A percentile compares a stretch with the other conserved stretches of the same genome.
phyloP scores from a whole-genome alignment of 2,113 vertebrate species.

The Vireo altiloquus region DNA sequence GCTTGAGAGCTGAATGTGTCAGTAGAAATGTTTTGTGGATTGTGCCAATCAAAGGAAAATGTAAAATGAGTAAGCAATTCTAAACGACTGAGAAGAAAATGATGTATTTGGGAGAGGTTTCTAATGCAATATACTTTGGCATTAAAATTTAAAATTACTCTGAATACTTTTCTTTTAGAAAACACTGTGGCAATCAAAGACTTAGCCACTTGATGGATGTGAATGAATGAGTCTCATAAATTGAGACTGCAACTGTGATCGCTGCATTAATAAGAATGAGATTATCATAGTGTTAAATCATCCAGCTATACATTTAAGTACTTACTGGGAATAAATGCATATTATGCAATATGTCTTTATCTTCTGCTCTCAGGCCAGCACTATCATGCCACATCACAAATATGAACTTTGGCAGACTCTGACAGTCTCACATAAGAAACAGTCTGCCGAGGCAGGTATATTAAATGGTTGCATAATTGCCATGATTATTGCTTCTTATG shows the following conservation, averaged over 20 bases:
- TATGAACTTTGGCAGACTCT: background rate
- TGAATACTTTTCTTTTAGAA: slow-evolving; percentile 45
- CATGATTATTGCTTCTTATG: background rate
- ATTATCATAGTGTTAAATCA: slow-evolving; percentile 67
- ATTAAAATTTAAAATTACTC: slow-evolving; percentile 49
- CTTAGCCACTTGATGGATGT: slow-evolving; percentile 48
- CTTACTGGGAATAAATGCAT: background rate
- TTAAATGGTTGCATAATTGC: background rate
- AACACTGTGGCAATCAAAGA: slow-evolving; percentile 41
- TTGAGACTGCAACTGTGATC: slow-evolving; percentile 47
- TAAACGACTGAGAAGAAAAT: background rate
- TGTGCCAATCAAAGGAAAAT: background rate
- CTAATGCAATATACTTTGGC: background rate
- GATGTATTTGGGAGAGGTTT: background rate
- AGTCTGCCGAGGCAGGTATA: background rate
- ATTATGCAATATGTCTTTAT: background rate
- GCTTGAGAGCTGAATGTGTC: background rate
- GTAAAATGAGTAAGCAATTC: background rate
- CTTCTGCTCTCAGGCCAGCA: background rate
- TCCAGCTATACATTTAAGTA: slow-evolving; percentile 53
- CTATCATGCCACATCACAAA: background rate
- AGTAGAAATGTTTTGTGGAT: background rate
- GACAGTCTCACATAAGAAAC: background rate
- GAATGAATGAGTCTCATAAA: slow-evolving; percentile 51
- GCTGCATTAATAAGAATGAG: slow-evolving; percentile 64